Percentiles rank a stretch among this genome's conserved stretches.
phyloP scores from a whole-genome alignment of 2,797 vertebrate species.

The Pangasius macronema region DNA sequence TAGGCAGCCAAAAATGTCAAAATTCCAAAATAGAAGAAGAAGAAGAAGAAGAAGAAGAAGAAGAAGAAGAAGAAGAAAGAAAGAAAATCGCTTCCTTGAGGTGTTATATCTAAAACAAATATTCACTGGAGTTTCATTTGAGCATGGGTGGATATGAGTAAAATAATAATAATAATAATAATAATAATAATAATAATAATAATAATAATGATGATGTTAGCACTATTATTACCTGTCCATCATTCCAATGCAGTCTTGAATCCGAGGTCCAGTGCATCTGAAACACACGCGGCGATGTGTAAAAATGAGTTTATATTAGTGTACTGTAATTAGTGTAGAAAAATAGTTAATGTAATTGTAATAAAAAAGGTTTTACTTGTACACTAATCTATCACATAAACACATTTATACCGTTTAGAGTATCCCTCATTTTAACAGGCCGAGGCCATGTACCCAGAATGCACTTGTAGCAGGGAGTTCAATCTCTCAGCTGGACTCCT shows the following conservation, averaged over 20 bases:
- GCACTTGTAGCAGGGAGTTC: neutral
- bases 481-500: conserved; percentile 20
- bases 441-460: neutral
- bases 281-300: conserved; percentile 4
- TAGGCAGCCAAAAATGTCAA: neutral
- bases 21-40: neutral
- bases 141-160: neutral
- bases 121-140: neutral
- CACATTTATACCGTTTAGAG: neutral
- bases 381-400: neutral
- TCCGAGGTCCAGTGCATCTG: conserved; percentile 91
- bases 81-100: neutral
- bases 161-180: neutral
- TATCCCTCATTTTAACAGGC: neutral
- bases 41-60: neutral
- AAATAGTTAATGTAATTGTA: neutral
- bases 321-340: too few species aligned
- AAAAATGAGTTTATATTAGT: too few species aligned
- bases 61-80: neutral
- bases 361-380: too few species aligned
- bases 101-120: neutral
- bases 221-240: conserved; percentile 87
- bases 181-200: neutral
- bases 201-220: neutral
- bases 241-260: conserved; percentile 96